Base-by-base conservation (phyloP, 2,888 invertebrate genomes). In the Gordius sp. region DNA sequence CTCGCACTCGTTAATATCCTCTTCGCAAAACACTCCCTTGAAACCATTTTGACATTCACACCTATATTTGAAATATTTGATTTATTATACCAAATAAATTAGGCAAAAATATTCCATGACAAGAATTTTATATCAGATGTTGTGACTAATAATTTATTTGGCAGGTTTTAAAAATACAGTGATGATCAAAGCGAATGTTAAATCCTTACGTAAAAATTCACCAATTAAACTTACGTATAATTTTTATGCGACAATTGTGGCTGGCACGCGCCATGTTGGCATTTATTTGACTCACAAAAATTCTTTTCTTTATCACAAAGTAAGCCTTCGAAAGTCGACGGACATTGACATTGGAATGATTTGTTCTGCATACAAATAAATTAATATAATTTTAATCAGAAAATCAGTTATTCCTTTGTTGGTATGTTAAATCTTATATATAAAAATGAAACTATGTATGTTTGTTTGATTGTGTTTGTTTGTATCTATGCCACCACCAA, bases 41-140 rank as follows among this genome's bases (percentile, higher is more conserved):
- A 86, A 87, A 0, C 86, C 87, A 62, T 81, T 82, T 1, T 83
- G 81, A 70, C 86, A 87, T 28, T 82, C 75, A 67, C 86, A 86
- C 60, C 79, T 80, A 69, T 85, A 86, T 66, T 82, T 82, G 0
- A 84, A 85, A 60, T 85, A 80, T 20, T 80, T 82, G 67, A 89
- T 85, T 13, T 33, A 33, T 33, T 13, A 33, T n/a, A n/a, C n/a
- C n/a, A n/a, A n/a, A n/a, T n/a, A n/a, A n/a, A n/a, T n/a, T n/a
- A n/a, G n/a, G n/a, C n/a, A n/a, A n/a, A n/a, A n/a, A n/a, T n/a
- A n/a, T n/a, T n/a, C n/a, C n/a, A n/a, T n/a, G n/a, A n/a, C n/a
- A n/a, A n/a, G n/a, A n/a, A n/a, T n/a, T n/a, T n/a, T n/a, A n/a
- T n/a, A n/a, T n/a, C n/a, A n/a, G n/a, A n/a, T n/a, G n/a, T n/a